A percentile compares a stretch with the other conserved stretches of the same genome.
phyloP scores from a whole-genome alignment of 1,140 invertebrate genomes.

The Orius insidiosus region DNA sequence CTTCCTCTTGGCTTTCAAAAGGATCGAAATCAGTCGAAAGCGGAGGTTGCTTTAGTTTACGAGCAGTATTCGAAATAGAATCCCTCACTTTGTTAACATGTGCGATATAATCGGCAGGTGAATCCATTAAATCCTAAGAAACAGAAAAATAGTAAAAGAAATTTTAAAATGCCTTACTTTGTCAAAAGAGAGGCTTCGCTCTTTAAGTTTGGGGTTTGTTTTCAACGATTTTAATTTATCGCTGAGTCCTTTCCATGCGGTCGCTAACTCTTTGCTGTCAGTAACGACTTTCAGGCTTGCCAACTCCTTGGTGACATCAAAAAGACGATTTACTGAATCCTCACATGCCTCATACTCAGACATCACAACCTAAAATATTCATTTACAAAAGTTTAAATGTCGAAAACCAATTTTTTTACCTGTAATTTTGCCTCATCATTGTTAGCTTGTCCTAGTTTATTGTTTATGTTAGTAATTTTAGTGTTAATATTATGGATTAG shows the following conservation, averaged over 20 bases:
- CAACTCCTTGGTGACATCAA: constrained; percentile 15
- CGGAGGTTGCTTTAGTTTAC: constrained; percentile 15
- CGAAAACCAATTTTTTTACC: constrained; percentile 10
- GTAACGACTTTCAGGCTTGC: constrained; percentile 14
- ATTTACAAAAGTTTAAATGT: not conserved
- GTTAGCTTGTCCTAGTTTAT: constrained; percentile 17
- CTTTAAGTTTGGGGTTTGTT: constrained; percentile 12
- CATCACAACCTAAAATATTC: constrained; percentile 14
- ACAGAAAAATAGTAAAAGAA: not conserved
- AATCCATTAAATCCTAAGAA: constrained; percentile 15
- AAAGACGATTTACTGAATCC: constrained; percentile 12
- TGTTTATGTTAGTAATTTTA: constrained; percentile 17
- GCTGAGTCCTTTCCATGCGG: constrained; percentile 15
- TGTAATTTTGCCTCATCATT: constrained; percentile 15
- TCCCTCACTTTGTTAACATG: constrained; percentile 14
- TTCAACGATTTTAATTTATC: constrained; percentile 15
- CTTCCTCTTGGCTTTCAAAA: constrained; percentile 15
- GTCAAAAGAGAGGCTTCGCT: constrained; percentile 12
- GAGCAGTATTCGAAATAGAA: constrained; percentile 5
- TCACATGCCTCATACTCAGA: constrained; percentile 13
- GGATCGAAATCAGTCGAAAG: constrained; percentile 17
- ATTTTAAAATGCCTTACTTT: constrained; percentile 12
- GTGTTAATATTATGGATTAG: constrained; percentile 16
- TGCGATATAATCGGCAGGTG: constrained; percentile 14
- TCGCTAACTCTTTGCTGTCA: constrained; percentile 15